These are phyloP conservation scores for Pygoscelis adeliae DNA, from an alignment of 2,113 vertebrate genomes.

Conservation along the genomic window DNA sequence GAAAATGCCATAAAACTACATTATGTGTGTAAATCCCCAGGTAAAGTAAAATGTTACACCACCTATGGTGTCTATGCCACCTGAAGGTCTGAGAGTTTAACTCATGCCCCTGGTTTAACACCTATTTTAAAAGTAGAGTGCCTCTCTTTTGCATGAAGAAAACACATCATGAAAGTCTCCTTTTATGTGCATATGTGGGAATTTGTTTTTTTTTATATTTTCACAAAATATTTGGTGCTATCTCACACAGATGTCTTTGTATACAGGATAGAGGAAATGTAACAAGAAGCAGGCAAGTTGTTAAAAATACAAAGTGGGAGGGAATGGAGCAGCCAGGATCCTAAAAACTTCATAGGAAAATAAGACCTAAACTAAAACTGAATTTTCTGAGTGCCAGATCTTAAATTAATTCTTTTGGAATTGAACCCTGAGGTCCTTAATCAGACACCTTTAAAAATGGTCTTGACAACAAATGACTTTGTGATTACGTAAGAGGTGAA, in stretches of 20 bases:
- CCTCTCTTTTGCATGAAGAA: slow-evolving; percentile 25
- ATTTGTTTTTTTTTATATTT: neutral
- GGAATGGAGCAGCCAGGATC: neutral
- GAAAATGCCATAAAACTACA: neutral
- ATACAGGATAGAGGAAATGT: neutral
- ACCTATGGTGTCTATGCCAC: neutral
- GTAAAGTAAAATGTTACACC: neutral
- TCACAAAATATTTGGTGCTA: neutral
- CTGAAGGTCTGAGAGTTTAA: neutral
- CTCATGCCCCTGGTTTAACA: neutral
- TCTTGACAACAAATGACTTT: neutral
- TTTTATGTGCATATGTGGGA: neutral
- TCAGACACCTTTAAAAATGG: neutral
- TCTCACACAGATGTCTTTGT: slow-evolving; percentile 13
- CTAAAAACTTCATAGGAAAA: neutral
- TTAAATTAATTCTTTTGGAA: neutral
- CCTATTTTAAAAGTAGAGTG: neutral
- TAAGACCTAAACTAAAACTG: neutral
- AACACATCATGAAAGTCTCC: neutral
- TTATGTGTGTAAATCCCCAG: neutral
- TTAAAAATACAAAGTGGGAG: neutral
- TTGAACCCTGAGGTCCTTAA: neutral
- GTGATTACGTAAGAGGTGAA: neutral
- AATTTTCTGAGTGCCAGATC: neutral
- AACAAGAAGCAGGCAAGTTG: neutral